Evolutionary conservation across 2,113 vertebrate species (phyloP).

Genomic region (Lanius ludovicianus): DNA sequence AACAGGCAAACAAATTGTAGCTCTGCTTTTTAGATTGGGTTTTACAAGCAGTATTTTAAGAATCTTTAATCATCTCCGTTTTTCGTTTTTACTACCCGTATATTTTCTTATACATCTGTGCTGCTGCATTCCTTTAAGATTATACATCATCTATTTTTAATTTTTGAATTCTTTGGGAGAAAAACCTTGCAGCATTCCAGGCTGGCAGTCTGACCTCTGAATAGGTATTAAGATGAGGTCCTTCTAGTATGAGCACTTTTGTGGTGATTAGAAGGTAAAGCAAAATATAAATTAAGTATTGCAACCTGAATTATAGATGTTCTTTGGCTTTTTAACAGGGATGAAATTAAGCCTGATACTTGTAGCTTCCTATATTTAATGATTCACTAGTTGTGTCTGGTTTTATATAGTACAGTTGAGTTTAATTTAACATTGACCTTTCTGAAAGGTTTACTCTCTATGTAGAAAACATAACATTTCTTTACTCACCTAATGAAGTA

Average conservation of each 20-base stretch:
- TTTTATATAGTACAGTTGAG: neutral
- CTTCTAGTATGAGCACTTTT: neutral
- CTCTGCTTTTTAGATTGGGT: neutral
- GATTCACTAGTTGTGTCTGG: neutral
- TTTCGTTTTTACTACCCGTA: neutral
- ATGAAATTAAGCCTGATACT: neutral
- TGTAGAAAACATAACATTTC: neutral
- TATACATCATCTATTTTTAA: neutral
- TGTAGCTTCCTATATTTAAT: rapidly evolving
- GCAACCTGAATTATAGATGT: neutral
- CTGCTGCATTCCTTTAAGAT: neutral
- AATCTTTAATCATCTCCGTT: neutral
- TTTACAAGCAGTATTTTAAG: neutral
- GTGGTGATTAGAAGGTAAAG: neutral
- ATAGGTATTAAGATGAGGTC: neutral
- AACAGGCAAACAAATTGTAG: neutral
- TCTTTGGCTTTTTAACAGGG: neutral
- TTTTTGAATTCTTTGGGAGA: neutral
- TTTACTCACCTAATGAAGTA: neutral
- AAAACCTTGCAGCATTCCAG: neutral
- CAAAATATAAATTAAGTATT: neutral
- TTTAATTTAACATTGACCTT: neutral
- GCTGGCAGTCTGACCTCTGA: neutral
- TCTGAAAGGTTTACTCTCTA: neutral
- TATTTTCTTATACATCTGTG: neutral